Base-by-base conservation (phyloP, 1,140 invertebrate genomes). In the Pristionchus pacificus region DNA sequence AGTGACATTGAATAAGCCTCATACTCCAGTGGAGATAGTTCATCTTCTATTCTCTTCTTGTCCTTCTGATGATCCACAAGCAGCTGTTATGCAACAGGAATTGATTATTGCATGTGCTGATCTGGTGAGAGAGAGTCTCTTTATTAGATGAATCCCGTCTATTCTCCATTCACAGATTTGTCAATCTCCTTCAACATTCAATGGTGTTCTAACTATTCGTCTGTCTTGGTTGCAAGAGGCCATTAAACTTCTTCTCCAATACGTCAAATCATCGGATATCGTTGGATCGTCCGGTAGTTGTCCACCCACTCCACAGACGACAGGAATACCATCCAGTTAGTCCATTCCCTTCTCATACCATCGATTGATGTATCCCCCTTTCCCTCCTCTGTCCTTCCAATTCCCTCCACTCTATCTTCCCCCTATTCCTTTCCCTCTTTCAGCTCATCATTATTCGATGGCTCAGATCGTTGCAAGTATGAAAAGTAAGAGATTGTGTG, bases 71-170 rank as follows among this genome's bases (percentile, higher is more conserved):
- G 90, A 96, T 85, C 89, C 94, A 1, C 91, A 95, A 66, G 91
- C 95, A 77, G 93, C 95, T 10, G 96, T 98, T 27, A 85, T 99
- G n/a, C 95, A 98, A 85, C 89, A 93, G 85, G 93, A 97, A 85
- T 88, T 97, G 60, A 91, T 97, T 13, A 86, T 82, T 66, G 80
- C 80, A 57, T 82, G 80, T 70, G 98, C 0, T 94, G 96, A 85
- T 93, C 94, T 84, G 95, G 95, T 3, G 89, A 92, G 73, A 87
- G 97, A 49, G 19, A 10, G 19, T 49, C 38, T 49, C 38, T 49
- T 6, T 49, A 10, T 6, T 49, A 49, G 38, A 49, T 49, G 6
- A 10, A 6, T 19, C 38, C 6, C 38, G 19, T 10, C 38, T 49
- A 19, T 19, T 49, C 24, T 65, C 1, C 0, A n/a, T 24, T 71